Evolutionary conservation across 2,113 vertebrate species (phyloP), one percentile per base, ranked within the genome.

Genomic region (Dicrurus megarhynchus): DNA sequence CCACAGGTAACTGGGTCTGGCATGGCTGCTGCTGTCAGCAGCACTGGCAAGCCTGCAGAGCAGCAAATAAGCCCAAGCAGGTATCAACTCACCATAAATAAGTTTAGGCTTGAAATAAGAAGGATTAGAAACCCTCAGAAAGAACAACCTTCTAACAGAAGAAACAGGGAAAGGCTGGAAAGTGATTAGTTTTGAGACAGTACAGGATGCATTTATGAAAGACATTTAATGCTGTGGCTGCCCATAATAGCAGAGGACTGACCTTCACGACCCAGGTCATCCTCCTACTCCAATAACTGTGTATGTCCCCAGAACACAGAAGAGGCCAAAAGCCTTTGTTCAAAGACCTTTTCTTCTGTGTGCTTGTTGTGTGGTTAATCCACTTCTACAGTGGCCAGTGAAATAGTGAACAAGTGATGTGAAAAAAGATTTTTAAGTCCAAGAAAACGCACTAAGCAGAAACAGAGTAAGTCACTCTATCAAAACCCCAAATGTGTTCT

Each of bases 221-320:
- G 80, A 56, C 64, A 84, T 92, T 91, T 77, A 78, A 84, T 64
- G 61, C 64, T 91, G 84, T 57, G 87, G 93, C 84, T 96, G 61
- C 87, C 80, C 57, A 37, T 81, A 95, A 89, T 52, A 94, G 77
- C 84, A 94, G 73, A 89, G 87, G 52, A 84, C n/a, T 89, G 89
- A 84, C 89, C 65, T 76, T 52, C 77, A 71, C 13, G 49, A 95
- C 61, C 69, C 84, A 87, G 87, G 74, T 84, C 87, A 87, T 71
- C 46, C 80, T 95, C 86, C 91, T 61, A 78, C 89, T 94, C 73
- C 61, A 84, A 7, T 60, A 84, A 92, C 28, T 64, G n/a, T 3
- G 0, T 47, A 35, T 17, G 47, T 81, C 49, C 44, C 64, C 52
- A 92, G 61, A 67, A 91, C 50, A 95, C 22, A 85, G 53, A 64